Conservation (phyloP, 2,888 invertebrate species). For the Phortica okadai region DNA sequence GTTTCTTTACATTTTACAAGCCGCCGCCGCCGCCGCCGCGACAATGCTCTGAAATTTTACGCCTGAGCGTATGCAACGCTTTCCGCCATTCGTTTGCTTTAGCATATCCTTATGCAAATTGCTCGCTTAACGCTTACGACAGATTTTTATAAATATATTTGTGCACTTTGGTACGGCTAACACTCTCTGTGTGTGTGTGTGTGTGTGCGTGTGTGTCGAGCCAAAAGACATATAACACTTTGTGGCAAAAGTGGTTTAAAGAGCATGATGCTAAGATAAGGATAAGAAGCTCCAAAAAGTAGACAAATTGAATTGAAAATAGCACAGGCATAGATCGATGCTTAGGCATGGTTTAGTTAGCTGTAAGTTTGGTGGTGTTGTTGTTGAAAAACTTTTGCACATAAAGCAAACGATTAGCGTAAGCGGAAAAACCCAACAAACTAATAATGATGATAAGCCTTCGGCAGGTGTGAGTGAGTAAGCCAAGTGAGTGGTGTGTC, state of each 20-base stretch:
- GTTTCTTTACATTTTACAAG: not conserved
- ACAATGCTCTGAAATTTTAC: not conserved
- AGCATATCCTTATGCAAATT: conserved; percentile 30
- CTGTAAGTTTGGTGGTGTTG: not conserved
- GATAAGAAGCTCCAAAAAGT: not conserved
- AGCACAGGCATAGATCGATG: not conserved
- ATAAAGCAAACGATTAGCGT: conserved; percentile 14
- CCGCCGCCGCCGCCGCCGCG: not conserved
- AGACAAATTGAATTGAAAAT: conserved; percentile 1
- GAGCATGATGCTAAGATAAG: conserved; percentile 1
- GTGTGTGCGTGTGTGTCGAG: too few relatives aligned
- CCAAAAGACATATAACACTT: not conserved
- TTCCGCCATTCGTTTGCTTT: not conserved
- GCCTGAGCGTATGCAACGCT: conserved; percentile 15
- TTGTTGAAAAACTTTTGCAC: not conserved
- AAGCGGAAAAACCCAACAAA: not conserved
- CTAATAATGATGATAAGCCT: not conserved
- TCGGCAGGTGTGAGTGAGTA: not conserved
- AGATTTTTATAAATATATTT: conserved; percentile 3
- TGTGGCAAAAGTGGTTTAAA: not conserved
- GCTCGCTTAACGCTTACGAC: conserved; percentile 32
- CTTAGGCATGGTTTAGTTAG: not conserved
- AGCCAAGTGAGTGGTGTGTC: not conserved
- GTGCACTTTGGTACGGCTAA: not conserved
- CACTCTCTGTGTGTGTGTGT: too few relatives aligned